Conservation (phyloP, 2,888 invertebrate genomes). For the Polyommatus icarus region DNA sequence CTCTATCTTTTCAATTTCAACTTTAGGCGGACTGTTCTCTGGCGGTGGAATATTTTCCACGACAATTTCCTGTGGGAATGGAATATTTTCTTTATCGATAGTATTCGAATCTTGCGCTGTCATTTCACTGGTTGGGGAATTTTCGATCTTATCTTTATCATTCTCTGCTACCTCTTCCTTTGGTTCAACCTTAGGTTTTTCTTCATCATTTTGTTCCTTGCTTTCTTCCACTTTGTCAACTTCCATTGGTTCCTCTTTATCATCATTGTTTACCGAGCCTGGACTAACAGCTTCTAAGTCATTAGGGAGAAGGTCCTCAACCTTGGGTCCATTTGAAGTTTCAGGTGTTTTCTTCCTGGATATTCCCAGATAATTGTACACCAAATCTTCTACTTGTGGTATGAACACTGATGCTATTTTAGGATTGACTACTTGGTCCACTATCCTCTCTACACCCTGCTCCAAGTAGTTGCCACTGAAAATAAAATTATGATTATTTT, state of each 20-base stretch:
- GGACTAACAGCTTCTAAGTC: constrained; percentile 92
- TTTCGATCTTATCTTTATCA: constrained; percentile 41
- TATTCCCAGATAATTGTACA: constrained; percentile 92
- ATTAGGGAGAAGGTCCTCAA: constrained; percentile 82
- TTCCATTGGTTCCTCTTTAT: constrained; percentile 59
- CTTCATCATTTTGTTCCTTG: constrained; percentile 56
- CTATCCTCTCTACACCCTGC: constrained; percentile 95
- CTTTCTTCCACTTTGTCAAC: constrained; percentile 45
- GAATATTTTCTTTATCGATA: constrained; percentile 58
- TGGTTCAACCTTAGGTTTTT: constrained; percentile 53
- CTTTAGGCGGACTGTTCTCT: constrained; percentile 65
- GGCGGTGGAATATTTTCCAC: constrained; percentile 58
- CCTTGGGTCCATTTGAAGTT: constrained; percentile 56
- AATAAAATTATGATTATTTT: background rate
- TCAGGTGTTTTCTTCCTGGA: constrained; percentile 82
- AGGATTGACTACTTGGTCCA: constrained; percentile 97
- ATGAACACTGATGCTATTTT: constrained; percentile 93
- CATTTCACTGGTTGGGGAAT: constrained; percentile 69
- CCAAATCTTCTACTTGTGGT: constrained; percentile 94
- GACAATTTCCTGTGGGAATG: constrained; percentile 63
- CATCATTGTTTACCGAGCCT: constrained; percentile 84
- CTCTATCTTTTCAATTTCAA: constrained; percentile 62
- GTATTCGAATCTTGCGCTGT: constrained; percentile 57
- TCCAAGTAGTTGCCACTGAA: constrained; percentile 92
- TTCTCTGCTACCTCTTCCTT: constrained; percentile 46